phyloP scores from a whole-genome alignment of 2,113 vertebrate genomes.

The Nansenia antarctica region DNA sequence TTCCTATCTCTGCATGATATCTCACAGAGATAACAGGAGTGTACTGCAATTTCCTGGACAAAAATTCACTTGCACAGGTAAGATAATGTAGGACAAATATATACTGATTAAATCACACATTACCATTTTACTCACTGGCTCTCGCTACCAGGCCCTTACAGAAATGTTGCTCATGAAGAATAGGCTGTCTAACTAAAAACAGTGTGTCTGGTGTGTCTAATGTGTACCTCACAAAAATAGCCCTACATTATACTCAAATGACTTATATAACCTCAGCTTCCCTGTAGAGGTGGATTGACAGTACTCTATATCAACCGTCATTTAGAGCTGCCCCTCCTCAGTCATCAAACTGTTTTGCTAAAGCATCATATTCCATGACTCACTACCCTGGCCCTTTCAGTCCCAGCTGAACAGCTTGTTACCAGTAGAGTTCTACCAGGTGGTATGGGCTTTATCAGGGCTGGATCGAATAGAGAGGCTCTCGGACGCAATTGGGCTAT shows the following conservation, averaged over 20 bases:
- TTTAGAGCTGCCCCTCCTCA: background rate
- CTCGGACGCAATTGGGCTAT: too few relatives aligned
- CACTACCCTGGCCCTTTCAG: background rate
- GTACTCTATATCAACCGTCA: background rate
- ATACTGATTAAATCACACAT: slow-evolving; percentile 49
- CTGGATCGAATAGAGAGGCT: background rate
- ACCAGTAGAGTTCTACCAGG: background rate
- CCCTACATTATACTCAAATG: background rate
- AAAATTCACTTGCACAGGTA: slow-evolving; percentile 29
- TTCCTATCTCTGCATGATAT: slow-evolving; percentile 14
- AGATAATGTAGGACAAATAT: slow-evolving; percentile 52
- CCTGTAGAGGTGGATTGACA: background rate
- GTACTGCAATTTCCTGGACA: slow-evolving; percentile 20
- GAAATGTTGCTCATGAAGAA: slow-evolving; percentile 28
- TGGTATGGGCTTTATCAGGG: background rate
- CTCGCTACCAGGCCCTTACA: slow-evolving; percentile 29
- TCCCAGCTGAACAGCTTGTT: background rate
- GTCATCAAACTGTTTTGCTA: background rate
- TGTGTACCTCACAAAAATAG: slow-evolving; percentile 31
- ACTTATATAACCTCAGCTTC: background rate
- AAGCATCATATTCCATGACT: background rate
- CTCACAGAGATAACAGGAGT: slow-evolving; percentile 8
- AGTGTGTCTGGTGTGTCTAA: background rate
- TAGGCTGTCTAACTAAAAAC: background rate
- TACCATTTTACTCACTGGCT: slow-evolving; percentile 39